These are phyloP conservation scores for Eupithecia subfuscata DNA, from an alignment of 2,888 invertebrate genomes.

Conservation along the genomic window DNA sequence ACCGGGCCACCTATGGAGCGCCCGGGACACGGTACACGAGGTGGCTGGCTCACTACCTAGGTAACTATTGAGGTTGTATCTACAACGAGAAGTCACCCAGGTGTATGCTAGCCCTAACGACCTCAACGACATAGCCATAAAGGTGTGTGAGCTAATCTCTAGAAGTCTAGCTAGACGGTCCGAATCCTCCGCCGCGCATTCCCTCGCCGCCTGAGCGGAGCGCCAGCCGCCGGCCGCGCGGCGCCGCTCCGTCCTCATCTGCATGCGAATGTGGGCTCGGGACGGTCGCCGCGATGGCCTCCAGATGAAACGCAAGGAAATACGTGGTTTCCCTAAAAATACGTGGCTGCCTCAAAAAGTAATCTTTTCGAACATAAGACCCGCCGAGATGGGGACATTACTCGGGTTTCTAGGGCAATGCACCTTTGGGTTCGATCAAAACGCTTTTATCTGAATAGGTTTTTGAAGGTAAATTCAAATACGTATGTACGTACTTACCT, in stretches of 20 bases:
- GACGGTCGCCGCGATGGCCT: background rate
- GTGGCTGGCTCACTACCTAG: background rate
- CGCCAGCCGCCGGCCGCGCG: background rate
- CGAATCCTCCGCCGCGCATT: background rate
- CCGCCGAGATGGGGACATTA: slow-evolving; percentile 24
- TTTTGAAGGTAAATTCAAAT: slow-evolving; percentile 17
- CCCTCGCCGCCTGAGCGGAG: background rate
- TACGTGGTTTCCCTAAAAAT: slow-evolving; percentile 19
- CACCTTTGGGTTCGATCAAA: slow-evolving; percentile 26
- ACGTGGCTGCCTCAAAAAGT: slow-evolving; percentile 17
- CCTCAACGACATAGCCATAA: background rate
- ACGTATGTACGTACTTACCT: background rate
- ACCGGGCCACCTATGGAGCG: too few relatives aligned
- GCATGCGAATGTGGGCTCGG: slow-evolving; percentile 38
- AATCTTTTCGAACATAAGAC: slow-evolving; percentile 22
- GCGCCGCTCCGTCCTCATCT: slow-evolving; percentile 23
- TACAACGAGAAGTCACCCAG: background rate
- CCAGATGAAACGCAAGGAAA: slow-evolving; percentile 30
- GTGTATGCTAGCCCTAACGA: background rate
- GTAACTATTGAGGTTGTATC: background rate
- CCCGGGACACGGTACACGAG: background rate
- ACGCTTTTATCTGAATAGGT: slow-evolving; percentile 25
- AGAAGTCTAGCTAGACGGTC: background rate
- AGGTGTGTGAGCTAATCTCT: background rate
- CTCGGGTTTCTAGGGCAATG: slow-evolving; percentile 13